A percentile compares a stretch with the other conserved stretches of the same genome.
Evolutionary conservation across 2,888 invertebrate genomes (phyloP).

Genomic region (Xiphydria camelus): DNA sequence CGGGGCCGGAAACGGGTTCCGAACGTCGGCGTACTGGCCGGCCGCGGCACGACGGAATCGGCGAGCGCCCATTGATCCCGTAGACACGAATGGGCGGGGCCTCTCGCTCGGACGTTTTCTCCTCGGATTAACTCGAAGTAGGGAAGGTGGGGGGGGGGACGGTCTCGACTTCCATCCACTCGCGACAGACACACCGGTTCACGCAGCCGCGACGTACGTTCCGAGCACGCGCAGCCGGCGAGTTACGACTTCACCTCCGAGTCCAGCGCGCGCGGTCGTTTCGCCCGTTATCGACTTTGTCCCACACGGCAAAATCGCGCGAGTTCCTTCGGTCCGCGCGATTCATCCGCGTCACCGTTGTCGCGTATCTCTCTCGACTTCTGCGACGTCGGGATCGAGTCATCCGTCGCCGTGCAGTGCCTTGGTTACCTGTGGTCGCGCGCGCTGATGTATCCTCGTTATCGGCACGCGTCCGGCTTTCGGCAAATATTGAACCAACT

Average conservation of each 20-base stretch:
- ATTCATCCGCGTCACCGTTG: background rate
- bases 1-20: background rate
- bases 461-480: background rate
- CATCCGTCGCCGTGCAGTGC: background rate
- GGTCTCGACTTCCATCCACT: constrained; percentile 31
- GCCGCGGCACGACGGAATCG: too few relatives aligned
- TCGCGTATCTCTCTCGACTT: too few relatives aligned
- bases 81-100: constrained; percentile 14
- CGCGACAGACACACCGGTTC: constrained; percentile 47
- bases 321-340: background rate
- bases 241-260: constrained; percentile 5
- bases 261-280: background rate
- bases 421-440: background rate
- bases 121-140: too few relatives aligned
- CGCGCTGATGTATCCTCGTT: background rate
- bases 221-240: constrained; percentile 27
- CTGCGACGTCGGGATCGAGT: too few relatives aligned
- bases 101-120: too few relatives aligned
- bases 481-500: constrained; percentile 25
- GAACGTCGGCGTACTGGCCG: background rate
- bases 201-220: constrained; percentile 55
- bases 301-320: too few relatives aligned
- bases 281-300: background rate
- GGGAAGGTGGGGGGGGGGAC: constrained; percentile 22
- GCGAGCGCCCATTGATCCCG: constrained; percentile 5